phyloP scores from a whole-genome alignment of 2,113 vertebrate genomes.

The Saccopteryx bilineata region DNA sequence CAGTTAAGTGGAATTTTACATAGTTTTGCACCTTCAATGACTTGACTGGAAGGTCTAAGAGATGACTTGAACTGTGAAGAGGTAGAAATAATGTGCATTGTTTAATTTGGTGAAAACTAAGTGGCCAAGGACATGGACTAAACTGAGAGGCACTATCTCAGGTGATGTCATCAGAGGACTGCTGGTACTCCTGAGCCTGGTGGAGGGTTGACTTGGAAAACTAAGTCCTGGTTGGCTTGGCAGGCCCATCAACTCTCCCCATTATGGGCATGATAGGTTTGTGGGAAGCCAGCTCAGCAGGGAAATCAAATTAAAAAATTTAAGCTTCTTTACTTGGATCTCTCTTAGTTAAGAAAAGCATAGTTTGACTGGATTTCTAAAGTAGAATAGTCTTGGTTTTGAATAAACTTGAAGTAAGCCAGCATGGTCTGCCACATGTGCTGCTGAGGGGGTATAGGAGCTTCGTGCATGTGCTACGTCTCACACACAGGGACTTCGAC shows the following conservation, averaged over 20 bases:
- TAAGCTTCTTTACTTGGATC: background rate
- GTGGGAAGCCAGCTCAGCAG: background rate
- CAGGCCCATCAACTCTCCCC: background rate
- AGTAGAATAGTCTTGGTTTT: background rate
- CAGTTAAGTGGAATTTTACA: background rate
- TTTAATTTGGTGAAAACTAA: background rate
- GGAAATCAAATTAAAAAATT: conserved; percentile 46
- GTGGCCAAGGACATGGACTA: background rate
- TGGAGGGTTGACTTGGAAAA: background rate
- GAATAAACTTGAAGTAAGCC: conserved; percentile 5
- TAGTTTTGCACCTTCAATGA: background rate
- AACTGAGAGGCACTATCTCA: background rate
- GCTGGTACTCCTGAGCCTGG: background rate
- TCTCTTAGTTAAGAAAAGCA: conserved; percentile 38
- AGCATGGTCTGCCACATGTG: background rate
- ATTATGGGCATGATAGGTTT: background rate
- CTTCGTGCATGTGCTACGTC: background rate
- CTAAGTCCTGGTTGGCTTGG: background rate
- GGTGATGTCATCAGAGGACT: background rate
- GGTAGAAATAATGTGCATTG: background rate
- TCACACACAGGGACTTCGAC: background rate
- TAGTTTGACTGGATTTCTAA: background rate
- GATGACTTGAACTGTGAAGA: background rate
- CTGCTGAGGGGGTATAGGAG: background rate
- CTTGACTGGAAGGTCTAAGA: background rate